Percentiles rank a stretch among this genome's conserved stretches.
Conservation (phyloP, 2,888 invertebrate genomes). For the Limenitis camilla region DNA sequence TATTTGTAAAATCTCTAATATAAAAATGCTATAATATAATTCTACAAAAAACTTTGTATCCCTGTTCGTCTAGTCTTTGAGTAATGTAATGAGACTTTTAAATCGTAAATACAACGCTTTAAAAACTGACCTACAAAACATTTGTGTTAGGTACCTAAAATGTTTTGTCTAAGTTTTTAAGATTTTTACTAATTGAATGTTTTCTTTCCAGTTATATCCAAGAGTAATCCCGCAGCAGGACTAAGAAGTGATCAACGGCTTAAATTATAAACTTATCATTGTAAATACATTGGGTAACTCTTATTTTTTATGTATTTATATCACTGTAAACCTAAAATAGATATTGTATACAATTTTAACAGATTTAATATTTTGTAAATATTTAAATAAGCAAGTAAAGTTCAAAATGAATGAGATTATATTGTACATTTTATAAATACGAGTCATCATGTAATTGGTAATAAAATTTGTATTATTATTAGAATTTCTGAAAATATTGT, state of each 20-base stretch:
- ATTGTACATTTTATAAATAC: conserved; percentile 73
- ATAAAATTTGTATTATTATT: conserved; percentile 66
- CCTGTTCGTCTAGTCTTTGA: too few relatives aligned
- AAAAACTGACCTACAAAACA: not conserved
- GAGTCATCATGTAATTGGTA: conserved; percentile 68
- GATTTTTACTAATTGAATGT: not conserved
- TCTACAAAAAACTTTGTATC: too few relatives aligned
- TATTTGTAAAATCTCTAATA: not conserved
- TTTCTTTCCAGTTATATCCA: conserved; percentile 75
- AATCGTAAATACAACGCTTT: not conserved
- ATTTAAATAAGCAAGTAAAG: conserved; percentile 53
- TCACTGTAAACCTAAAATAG: conserved; percentile 65
- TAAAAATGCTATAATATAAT: not conserved
- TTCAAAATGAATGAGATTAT: conserved; percentile 73
- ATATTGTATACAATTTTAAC: conserved; percentile 72
- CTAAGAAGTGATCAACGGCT: conserved; percentile 36
- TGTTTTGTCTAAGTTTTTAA: too few relatives aligned
- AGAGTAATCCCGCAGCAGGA: conserved; percentile 76
- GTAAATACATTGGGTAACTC: conserved; percentile 65
- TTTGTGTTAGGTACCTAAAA: too few relatives aligned
- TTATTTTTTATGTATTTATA: conserved; percentile 73
- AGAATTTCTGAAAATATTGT: conserved; percentile 68
- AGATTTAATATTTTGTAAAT: conserved; percentile 74
- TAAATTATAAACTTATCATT: conserved; percentile 55
- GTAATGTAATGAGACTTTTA: not conserved